Evolutionary conservation across 1,140 invertebrate genomes (phyloP).

Genomic region (Leptinotarsa texana): DNA sequence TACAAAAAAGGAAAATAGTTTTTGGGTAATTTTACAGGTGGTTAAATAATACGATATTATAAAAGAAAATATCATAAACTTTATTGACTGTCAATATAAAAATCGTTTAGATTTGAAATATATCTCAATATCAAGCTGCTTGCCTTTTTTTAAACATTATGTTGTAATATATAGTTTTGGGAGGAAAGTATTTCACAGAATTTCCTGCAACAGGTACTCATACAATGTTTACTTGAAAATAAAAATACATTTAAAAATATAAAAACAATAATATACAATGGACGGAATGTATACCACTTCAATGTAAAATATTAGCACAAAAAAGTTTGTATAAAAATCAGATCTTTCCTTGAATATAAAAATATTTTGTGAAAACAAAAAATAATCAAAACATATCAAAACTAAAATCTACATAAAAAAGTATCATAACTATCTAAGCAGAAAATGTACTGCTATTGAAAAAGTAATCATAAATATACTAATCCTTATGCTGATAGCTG

Average conservation of each 20-base stretch:
- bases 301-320: slow-evolving; percentile 7
- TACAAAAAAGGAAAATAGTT: no score
- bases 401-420: slow-evolving; percentile 9
- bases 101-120: neutral
- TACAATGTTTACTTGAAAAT: neutral
- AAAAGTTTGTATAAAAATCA: slow-evolving; percentile 21
- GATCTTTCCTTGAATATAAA: slow-evolving; percentile 15
- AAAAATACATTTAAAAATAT: slow-evolving; percentile 13
- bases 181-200: neutral
- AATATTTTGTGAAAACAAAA: slow-evolving; percentile 9
- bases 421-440: slow-evolving; percentile 19
- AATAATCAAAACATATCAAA: neutral
- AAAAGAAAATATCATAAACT: neutral
- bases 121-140: slow-evolving; percentile 1
- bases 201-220: slow-evolving; percentile 8
- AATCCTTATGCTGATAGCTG: slow-evolving; percentile 21
- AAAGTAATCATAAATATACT: slow-evolving; percentile 1
- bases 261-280: slow-evolving; percentile 16
- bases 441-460: slow-evolving; percentile 14
- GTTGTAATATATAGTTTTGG: neutral
- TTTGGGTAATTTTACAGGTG: neutral
- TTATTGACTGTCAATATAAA: neutral
- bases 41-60: neutral
- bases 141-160: neutral
- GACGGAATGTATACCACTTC: slow-evolving; percentile 22